phyloP scores from a whole-genome alignment of 1,140 invertebrate genomes.

The Drosophila repletoides region DNA sequence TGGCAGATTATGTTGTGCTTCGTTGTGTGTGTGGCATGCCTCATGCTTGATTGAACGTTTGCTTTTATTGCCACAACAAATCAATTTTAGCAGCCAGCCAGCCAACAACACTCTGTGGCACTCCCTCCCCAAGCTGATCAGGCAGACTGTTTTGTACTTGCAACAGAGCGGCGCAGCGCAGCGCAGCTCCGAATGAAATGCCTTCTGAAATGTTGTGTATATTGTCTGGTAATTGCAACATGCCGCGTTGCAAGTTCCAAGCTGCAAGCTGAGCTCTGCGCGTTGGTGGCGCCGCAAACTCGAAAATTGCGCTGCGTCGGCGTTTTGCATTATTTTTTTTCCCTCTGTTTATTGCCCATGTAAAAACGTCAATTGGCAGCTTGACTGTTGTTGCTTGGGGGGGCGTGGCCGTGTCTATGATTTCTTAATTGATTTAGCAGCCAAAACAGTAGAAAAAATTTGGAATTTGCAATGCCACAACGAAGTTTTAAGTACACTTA shows the following conservation, averaged over 20 bases:
- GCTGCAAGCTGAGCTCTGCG: constrained; percentile 26
- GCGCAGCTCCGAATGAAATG: constrained; percentile 51
- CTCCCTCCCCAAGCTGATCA: constrained; percentile 23
- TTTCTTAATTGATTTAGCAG: constrained; percentile 72
- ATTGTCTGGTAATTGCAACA: constrained; percentile 68
- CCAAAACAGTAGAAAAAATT: constrained; percentile 6
- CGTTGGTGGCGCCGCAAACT: constrained; percentile 76
- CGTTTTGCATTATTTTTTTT: background rate
- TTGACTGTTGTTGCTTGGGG: constrained; percentile 5
- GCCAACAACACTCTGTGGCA: constrained; percentile 20
- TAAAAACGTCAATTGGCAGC: constrained; percentile 27
- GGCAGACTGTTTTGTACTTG: constrained; percentile 28
- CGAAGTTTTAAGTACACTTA: too few relatives aligned
- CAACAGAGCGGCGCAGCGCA: constrained; percentile 18
- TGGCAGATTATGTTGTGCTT: constrained; percentile 38
- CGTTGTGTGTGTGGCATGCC: too few relatives aligned
- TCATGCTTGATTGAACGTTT: constrained; percentile 68
- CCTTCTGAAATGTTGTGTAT: constrained; percentile 40
- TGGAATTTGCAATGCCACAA: too few relatives aligned
- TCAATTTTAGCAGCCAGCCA: constrained; percentile 63
- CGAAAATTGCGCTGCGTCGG: constrained; percentile 55
- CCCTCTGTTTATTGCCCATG: constrained; percentile 34
- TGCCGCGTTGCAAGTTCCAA: constrained; percentile 62
- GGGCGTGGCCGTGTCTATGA: constrained; percentile 61
- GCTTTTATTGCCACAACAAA: constrained; percentile 76